A percentile compares a stretch with the other conserved stretches of the same genome.
Evolutionary conservation across 2,888 invertebrate genomes (phyloP).

Genomic region (Eilema caniola): DNA sequence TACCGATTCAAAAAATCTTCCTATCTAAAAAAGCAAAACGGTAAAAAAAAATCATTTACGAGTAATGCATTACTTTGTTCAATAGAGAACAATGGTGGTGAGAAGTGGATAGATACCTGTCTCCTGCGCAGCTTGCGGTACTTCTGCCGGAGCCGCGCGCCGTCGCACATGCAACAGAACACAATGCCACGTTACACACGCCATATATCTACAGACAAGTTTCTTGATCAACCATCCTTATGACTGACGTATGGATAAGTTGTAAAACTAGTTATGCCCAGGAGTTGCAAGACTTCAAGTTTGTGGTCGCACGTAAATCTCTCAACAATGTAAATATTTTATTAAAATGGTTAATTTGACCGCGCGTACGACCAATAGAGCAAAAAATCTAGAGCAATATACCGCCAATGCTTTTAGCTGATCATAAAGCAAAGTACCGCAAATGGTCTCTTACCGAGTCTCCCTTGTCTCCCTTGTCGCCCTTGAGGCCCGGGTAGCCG

Average conservation of each 20-base stretch:
- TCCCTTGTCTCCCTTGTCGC: slow-evolving; percentile 97
- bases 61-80: neutral
- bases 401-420: too few relatives aligned
- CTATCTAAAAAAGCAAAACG: too few relatives aligned
- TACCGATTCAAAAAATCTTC: too few relatives aligned
- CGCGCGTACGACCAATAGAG: too few relatives aligned
- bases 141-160: slow-evolving; percentile 87
- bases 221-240: neutral
- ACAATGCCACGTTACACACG: slow-evolving; percentile 54
- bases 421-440: neutral
- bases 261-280: neutral
- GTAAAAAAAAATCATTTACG: too few relatives aligned
- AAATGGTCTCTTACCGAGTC: slow-evolving; percentile 92
- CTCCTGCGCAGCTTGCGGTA: slow-evolving; percentile 94
- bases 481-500: slow-evolving; percentile 95
- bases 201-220: neutral
- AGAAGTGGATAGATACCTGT: slow-evolving; percentile 89
- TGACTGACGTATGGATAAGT: too few relatives aligned
- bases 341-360: too few relatives aligned
- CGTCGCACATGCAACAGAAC: slow-evolving; percentile 41
- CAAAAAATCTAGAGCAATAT: too few relatives aligned
- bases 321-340: too few relatives aligned
- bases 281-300: neutral
- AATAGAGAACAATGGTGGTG: neutral
- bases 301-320: too few relatives aligned